These are phyloP conservation scores for Smutsia gigantea DNA, from an alignment of 2,797 vertebrate genomes.

Conservation along the genomic window DNA sequence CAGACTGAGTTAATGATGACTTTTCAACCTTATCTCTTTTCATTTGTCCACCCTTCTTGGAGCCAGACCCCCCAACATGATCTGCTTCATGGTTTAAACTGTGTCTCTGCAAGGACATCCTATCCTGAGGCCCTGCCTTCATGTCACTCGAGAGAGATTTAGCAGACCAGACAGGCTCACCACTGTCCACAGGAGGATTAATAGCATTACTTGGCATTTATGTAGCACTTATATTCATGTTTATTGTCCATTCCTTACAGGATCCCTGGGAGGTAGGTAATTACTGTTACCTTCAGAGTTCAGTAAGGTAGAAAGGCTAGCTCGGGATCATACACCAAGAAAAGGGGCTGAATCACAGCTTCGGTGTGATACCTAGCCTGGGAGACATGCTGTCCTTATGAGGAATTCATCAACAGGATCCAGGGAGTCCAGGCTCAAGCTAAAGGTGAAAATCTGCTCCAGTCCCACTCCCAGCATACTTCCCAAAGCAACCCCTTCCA, in stretches of 20 bases:
- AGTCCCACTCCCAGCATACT: background rate
- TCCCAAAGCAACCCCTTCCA: background rate
- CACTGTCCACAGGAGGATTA: background rate
- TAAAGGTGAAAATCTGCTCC: background rate
- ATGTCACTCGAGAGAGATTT: background rate
- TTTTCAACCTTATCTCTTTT: background rate
- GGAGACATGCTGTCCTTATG: background rate
- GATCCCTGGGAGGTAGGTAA: background rate
- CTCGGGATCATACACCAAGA: background rate
- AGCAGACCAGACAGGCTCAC: background rate
- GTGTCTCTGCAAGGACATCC: background rate
- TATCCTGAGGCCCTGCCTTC: background rate
- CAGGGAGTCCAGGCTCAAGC: background rate
- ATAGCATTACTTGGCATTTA: background rate
- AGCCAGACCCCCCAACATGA: background rate
- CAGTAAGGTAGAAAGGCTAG: background rate
- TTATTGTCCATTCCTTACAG: background rate
- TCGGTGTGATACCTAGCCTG: background rate
- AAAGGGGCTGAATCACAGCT: background rate
- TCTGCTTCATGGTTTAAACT: background rate
- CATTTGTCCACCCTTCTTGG: background rate
- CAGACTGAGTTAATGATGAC: background rate
- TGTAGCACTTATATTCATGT: background rate
- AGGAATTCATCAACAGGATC: background rate
- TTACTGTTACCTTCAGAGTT: background rate